Evolutionary conservation across 2,888 invertebrate species (phyloP).

Genomic region (Lepidocyrtinus sp.): DNA sequence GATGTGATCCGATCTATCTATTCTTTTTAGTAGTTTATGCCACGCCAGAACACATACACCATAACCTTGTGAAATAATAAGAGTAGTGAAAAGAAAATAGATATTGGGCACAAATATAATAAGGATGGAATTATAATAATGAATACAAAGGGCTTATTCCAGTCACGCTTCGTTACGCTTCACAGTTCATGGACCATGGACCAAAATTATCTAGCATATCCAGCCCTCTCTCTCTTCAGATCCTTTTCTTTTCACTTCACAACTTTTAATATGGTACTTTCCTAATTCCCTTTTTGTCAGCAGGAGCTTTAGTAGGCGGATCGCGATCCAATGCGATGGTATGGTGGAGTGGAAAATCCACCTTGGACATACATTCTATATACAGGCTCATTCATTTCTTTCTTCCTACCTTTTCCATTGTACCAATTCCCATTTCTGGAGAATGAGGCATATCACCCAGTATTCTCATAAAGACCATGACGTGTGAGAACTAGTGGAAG

Average conservation of each 20-base stretch:
- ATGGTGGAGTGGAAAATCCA: neutral
- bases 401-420: neutral
- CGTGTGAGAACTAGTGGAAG: neutral
- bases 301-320: conserved; percentile 8
- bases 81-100: neutral
- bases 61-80: neutral
- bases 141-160: conserved; percentile 55
- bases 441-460: no score
- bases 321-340: neutral
- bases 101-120: conserved; percentile 52
- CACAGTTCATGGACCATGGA: conserved; percentile 60
- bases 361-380: neutral
- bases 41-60: neutral
- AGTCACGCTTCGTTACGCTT: conserved; percentile 63
- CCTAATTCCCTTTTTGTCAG: conserved; percentile 28
- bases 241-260: neutral
- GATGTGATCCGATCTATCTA: no score
- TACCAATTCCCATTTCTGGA: no score
- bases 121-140: conserved; percentile 50
- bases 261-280: conserved; percentile 18
- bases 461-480: no score
- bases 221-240: conserved; percentile 34
- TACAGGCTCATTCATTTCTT: no score
- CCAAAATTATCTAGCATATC: conserved; percentile 57
- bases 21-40: neutral